Evolutionary conservation across 1,140 invertebrate species (phyloP), one percentile per base, ranked within the genome.

Genomic region (Trinorchestia longiramus): DNA sequence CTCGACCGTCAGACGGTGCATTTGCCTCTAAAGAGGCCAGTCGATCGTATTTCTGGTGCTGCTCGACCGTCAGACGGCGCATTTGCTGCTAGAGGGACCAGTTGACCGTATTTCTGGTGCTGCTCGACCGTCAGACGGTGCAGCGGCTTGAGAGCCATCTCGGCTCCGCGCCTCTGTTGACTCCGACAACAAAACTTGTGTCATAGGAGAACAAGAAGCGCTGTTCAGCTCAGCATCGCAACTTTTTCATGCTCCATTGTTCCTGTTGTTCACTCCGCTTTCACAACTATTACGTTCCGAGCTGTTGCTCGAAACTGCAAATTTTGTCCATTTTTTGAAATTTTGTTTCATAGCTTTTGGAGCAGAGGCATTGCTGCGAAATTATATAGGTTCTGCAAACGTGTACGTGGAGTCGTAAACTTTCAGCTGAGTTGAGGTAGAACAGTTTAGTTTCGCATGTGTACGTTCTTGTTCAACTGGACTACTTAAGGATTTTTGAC

Each of bases 161-260:
- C 88, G 88, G n/a, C 88, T 19, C 88, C n/a, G 41, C 43, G 88
- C 88, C 11, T 15, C 11, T 90, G 88, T 90, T 90, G n/a, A 43
- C 88, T 90, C 88, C 11, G 88, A 42, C 88, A 90, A 90, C 88
- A 90, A 90, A 90, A 90, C 41, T 90, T 90, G 88, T 43, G 88
- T 90, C 88, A 41, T 90, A 42, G 88, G 88, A 42, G 23, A 4
- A 28, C 88, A 90, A 90, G 88, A 90, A 90, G 88, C 88, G 88
- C 88, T 42, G n/a, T 43, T 90, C 88, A 90, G 88, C 36, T 90
- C 43, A 36, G 43, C 88, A 90, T 90, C 43, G 88, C 43, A 90
- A 90, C 88, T 90, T 90, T 90, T 90, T 90, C n/a, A 90, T 90
- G 88, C 88, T 28, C 43, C 88, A 90, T 90, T 90, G 88, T 90